A percentile compares a stretch with the other conserved stretches of the same genome.
These are phyloP conservation scores for Stigmatopora nigra DNA, from an alignment of 2,113 vertebrate species.

Conservation along the genomic window DNA sequence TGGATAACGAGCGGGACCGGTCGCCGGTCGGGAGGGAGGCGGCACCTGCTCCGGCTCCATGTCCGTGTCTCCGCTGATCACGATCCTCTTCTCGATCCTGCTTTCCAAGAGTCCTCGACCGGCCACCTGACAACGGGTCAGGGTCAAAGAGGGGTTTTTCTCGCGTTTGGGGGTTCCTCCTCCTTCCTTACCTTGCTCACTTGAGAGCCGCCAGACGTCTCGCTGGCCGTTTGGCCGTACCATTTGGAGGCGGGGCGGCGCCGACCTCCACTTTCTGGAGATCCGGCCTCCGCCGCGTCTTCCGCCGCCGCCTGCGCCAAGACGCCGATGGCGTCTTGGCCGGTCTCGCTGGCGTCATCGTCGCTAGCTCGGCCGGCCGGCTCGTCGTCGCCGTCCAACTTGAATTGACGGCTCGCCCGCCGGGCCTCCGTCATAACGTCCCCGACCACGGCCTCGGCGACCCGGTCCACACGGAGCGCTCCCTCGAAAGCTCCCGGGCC, in stretches of 20 bases:
- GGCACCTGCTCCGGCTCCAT: conserved; percentile 81
- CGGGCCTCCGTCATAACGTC: not conserved
- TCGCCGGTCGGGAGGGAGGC: too few relatives aligned
- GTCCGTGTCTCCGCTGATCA: conserved; percentile 93
- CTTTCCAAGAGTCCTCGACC: conserved; percentile 89
- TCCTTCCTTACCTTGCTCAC: conserved; percentile 79
- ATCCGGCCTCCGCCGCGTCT: conserved; percentile 28
- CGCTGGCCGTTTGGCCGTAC: conserved; percentile 40
- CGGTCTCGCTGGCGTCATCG: conserved; percentile 27
- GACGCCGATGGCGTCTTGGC: conserved; percentile 53
- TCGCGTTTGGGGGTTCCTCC: too few relatives aligned
- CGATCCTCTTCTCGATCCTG: conserved; percentile 94
- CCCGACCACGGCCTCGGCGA: not conserved
- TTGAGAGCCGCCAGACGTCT: conserved; percentile 88
- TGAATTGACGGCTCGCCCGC: not conserved
- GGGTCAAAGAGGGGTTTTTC: too few relatives aligned
- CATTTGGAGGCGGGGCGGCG: not conserved
- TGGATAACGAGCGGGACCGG: not conserved
- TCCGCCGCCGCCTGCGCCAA: conserved; percentile 40
- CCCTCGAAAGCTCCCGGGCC: conserved; percentile 19
- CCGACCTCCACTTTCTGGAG: conserved; percentile 14
- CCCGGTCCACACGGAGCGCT: conserved; percentile 18
- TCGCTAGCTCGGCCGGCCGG: conserved; percentile 1
- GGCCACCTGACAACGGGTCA: not conserved
- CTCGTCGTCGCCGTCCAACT: not conserved